Conservation (phyloP, 2,113 vertebrate species). For the Ciconia stormi region DNA sequence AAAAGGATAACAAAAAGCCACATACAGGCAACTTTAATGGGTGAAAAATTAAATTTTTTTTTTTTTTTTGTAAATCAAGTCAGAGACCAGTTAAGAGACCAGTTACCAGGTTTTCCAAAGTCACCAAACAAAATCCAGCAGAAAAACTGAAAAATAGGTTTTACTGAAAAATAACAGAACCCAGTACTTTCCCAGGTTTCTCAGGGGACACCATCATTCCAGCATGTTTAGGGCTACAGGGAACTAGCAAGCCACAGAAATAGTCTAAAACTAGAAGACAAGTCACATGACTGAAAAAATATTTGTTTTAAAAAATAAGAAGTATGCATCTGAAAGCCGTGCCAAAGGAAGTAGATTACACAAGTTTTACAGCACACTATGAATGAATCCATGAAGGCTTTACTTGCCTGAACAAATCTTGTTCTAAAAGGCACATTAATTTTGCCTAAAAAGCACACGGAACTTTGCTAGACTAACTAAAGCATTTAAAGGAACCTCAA, state of each 20-base stretch:
- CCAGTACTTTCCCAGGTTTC: background rate
- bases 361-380: background rate
- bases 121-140: background rate
- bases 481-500: background rate
- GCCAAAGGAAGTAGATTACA: constrained; percentile 6
- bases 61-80: background rate
- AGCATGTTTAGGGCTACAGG: background rate
- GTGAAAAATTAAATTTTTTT: too few species aligned
- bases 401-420: background rate
- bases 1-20: background rate
- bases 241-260: background rate
- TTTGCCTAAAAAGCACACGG: background rate
- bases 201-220: background rate
- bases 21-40: background rate
- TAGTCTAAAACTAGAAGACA: background rate
- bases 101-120: background rate
- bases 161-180: background rate
- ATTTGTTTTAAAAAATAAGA: background rate
- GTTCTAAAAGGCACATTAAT: background rate
- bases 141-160: background rate
- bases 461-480: background rate
- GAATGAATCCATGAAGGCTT: background rate
- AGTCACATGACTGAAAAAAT: background rate
- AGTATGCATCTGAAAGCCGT: background rate
- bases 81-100: background rate